Base-by-base conservation (phyloP, 2,797 vertebrate species). In the Anguilla megastoma region DNA sequence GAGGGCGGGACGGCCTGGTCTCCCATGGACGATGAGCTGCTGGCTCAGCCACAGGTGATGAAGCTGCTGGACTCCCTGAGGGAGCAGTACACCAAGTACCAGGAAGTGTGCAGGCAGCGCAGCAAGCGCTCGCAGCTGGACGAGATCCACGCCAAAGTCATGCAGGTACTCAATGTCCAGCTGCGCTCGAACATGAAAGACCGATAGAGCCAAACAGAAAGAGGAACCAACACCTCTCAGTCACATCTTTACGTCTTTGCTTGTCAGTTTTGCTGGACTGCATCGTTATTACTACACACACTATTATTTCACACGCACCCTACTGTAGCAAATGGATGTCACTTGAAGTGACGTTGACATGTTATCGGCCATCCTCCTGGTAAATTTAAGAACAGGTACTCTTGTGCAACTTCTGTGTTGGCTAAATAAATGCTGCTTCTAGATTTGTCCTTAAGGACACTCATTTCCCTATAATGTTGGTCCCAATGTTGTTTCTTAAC, bases 41-140 rank as follows among this genome's bases (percentile, higher is more conserved):
- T 99, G 91, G 98, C 98, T 88, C 98, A 99, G 93, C 98, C 98
- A n/a, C 98, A 98, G 94, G 98, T 99, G 80, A 97, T 98, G 97
- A 99, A 99, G 94, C 96, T 99, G 84, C 85, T 99, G 24, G 98
- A 99, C 94, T 99, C 98, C 0, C 96, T 99, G 85, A 94, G 98
- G 87, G 98, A 99, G 90, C 98, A 99, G 74, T 99, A 99, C 90
- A 99, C 98, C 0, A 96, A 96, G 86, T 99, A 99, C 94, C 98
- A 99, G 94, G 98, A 99, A 91, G 96, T 99, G 4, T 99, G 98
- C 90, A 93, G 98, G 18, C 98, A 98, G 82, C 96, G 98, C 16
- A 99, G 97, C 94, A 99, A 99, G 54, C 97, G 98, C 87, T 97
- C 97, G 0, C 98, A 99, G 91, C 96, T 99, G 0, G 98, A 99